Conservation (phyloP, 2,797 vertebrate species). For the Garrulus glandarius region DNA sequence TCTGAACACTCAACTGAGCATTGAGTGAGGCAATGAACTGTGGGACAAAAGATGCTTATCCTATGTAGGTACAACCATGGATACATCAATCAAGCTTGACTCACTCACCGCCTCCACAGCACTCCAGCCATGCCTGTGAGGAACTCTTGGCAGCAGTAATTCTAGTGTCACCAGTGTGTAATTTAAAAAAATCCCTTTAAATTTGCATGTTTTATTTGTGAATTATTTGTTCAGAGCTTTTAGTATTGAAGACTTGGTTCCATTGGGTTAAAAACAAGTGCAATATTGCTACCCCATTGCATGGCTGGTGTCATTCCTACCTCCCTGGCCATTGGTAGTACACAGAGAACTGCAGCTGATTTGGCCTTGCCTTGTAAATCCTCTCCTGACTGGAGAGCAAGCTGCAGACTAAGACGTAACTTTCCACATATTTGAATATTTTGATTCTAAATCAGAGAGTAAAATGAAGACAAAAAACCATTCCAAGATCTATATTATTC, state of each 20-base stretch:
- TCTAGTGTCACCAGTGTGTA: background rate
- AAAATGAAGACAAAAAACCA: background rate
- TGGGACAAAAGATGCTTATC: background rate
- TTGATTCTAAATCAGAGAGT: background rate
- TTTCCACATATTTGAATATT: background rate
- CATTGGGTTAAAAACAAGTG: background rate
- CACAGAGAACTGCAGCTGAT: background rate
- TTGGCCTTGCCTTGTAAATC: background rate
- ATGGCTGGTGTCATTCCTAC: background rate
- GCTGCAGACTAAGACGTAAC: background rate
- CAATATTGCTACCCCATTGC: background rate
- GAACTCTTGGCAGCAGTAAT: background rate
- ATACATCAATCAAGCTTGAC: background rate
- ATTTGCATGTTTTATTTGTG: background rate
- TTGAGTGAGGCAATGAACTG: background rate
- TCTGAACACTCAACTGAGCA: background rate
- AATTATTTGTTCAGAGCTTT: background rate
- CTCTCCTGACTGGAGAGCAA: background rate
- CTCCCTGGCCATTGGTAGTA: background rate
- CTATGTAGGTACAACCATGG: background rate
- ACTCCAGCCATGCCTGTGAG: background rate
- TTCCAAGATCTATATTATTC: background rate
- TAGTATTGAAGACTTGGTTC: background rate
- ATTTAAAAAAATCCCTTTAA: background rate
- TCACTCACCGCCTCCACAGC: background rate